phyloP scores from a whole-genome alignment of 2,113 vertebrate species.

The Seriola dumerili region DNA sequence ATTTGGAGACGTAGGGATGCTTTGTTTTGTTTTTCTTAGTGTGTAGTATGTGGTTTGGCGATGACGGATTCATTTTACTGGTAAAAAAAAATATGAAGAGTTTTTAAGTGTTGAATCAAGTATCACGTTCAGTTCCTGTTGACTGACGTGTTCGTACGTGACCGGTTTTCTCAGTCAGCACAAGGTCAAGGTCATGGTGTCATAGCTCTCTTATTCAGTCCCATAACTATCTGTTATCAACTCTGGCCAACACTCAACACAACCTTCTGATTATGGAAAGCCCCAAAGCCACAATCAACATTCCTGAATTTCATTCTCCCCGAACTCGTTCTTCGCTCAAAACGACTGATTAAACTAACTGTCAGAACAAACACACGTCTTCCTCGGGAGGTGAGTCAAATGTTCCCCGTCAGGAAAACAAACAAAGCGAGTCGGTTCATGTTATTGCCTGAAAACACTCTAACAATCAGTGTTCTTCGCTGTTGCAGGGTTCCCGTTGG shows the following conservation, averaged over 20 bases:
- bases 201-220: conserved; percentile 2
- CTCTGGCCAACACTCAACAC: conserved; percentile 1
- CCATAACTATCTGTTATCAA: conserved; percentile 35
- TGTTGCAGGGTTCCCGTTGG: conserved; percentile 94
- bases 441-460: no score
- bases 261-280: conserved; percentile 34
- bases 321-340: neutral
- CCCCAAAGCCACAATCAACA: conserved; percentile 8
- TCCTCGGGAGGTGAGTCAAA: neutral
- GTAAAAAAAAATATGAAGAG: neutral
- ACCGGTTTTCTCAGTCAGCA: neutral
- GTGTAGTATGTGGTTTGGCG: neutral
- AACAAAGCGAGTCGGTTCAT: neutral
- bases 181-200: conserved; percentile 4
- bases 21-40: neutral
- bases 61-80: neutral
- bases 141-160: no score
- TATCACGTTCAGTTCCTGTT: neutral
- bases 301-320: neutral
- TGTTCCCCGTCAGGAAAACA: neutral
- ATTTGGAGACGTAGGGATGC: no score
- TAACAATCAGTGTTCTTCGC: conserved; percentile 39
- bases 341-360: neutral
- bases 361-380: neutral
- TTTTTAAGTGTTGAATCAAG: neutral